phyloP scores from a whole-genome alignment of 2,797 vertebrate genomes.

The Myoxocephalus aenaeus region DNA sequence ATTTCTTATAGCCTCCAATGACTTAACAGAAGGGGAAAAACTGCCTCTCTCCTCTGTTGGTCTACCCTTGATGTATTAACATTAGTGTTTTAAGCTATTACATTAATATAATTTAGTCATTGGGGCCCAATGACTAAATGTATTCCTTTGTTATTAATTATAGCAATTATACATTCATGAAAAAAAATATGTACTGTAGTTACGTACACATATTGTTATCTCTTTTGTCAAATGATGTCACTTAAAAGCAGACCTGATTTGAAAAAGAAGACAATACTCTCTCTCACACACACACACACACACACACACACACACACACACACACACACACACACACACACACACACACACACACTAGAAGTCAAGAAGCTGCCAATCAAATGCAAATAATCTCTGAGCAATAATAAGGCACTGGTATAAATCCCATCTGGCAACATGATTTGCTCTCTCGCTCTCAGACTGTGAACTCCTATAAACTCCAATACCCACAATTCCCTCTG shows the following conservation, averaged over 20 bases:
- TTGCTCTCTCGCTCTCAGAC: conserved; percentile 41
- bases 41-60: not conserved
- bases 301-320: not conserved
- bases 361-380: conserved; percentile 42
- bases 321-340: not conserved
- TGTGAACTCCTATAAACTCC: conserved; percentile 68
- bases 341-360: not conserved
- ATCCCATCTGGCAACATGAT: conserved; percentile 44
- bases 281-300: not conserved
- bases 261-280: not conserved
- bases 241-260: conserved; percentile 10
- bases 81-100: conserved; percentile 30
- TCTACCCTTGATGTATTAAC: conserved; percentile 25
- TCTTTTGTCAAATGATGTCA: conserved; percentile 1
- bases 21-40: not conserved
- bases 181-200: conserved; percentile 27
- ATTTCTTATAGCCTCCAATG: conserved; percentile 1
- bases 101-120: conserved; percentile 38
- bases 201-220: not conserved
- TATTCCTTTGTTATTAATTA: conserved; percentile 46
- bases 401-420: conserved; percentile 38
- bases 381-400: conserved; percentile 27
- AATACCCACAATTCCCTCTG: conserved; percentile 71
- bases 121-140: not conserved
- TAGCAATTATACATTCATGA: conserved; percentile 32